These are phyloP conservation scores for Psittacus erithacus DNA, from an alignment of 2,113 vertebrate genomes.

Conservation along the genomic window DNA sequence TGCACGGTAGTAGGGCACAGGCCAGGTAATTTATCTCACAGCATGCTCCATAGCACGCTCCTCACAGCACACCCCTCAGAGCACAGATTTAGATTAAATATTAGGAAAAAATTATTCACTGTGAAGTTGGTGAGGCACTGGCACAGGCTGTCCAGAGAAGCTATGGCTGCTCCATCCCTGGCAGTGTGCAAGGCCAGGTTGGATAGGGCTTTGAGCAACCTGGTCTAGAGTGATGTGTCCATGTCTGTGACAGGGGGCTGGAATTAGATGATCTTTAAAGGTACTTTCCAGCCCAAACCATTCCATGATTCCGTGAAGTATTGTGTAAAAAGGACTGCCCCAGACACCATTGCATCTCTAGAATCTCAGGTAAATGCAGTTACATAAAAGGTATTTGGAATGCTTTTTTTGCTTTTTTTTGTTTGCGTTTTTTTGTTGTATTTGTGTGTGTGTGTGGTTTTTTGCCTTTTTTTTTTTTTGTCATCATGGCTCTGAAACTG, in stretches of 20 bases:
- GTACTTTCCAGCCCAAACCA: not conserved
- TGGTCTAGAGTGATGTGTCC: not conserved
- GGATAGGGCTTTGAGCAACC: not conserved
- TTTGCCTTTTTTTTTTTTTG: not conserved
- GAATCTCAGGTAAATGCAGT: not conserved
- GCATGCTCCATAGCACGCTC: not conserved
- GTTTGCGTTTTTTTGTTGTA: too few relatives aligned
- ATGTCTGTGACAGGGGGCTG: not conserved
- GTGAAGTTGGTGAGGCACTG: not conserved
- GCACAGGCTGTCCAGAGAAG: not conserved
- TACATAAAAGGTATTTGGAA: not conserved
- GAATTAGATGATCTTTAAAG: not conserved
- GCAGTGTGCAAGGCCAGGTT: not conserved
- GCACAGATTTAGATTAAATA: not conserved
- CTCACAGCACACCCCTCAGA: not conserved
- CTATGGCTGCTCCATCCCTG: not conserved
- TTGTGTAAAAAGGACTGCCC: too few relatives aligned
- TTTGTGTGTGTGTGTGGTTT: not conserved
- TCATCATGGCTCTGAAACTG: not conserved
- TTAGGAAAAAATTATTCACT: not conserved
- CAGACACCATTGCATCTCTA: too few relatives aligned
- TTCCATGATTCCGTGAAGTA: not conserved
- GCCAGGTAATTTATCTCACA: accelerated
- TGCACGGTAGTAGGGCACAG: not conserved
- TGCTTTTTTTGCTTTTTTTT: not conserved